phyloP scores from a whole-genome alignment of 1,140 invertebrate genomes.

The Drosophila littoralis region DNA sequence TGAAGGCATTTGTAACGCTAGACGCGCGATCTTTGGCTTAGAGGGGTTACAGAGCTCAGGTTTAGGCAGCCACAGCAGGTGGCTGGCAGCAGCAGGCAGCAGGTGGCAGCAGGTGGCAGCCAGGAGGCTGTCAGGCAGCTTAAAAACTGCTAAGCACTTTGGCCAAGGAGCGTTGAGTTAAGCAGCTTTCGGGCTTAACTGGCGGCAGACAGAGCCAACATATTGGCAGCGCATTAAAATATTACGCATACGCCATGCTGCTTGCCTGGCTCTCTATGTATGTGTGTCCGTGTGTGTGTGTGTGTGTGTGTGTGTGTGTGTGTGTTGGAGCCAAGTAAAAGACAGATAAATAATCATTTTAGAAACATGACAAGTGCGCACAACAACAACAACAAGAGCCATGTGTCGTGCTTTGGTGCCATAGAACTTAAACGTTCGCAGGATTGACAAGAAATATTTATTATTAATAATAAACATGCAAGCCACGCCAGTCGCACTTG shows the following conservation, averaged over 20 bases:
- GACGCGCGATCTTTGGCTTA: constrained; percentile 60
- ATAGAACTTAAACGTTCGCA: constrained; percentile 68
- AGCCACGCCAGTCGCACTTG: constrained; percentile 73
- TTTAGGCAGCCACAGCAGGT: constrained; percentile 29
- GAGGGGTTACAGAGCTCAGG: constrained; percentile 31
- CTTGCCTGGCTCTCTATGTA: background rate
- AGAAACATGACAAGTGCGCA: constrained; percentile 67
- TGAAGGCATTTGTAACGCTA: constrained; percentile 56
- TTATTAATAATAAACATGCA: constrained; percentile 83
- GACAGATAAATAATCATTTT: constrained; percentile 73
- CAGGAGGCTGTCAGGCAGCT: constrained; percentile 40
- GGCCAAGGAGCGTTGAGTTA: constrained; percentile 63
- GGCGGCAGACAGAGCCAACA: constrained; percentile 60
- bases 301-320: background rate
- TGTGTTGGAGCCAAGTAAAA: constrained; percentile 11
- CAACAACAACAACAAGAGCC: constrained; percentile 10
- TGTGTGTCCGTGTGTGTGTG: background rate
- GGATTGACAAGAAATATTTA: constrained; percentile 81
- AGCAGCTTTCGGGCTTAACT: constrained; percentile 72
- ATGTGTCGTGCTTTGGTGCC: constrained; percentile 61
- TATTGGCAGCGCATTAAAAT: constrained; percentile 70
- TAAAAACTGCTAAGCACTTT: constrained; percentile 72
- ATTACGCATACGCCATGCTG: constrained; percentile 61
- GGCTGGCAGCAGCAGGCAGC: constrained; percentile 6
- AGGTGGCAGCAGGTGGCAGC: background rate